These are phyloP conservation scores for Lepidocyrtinus sp. DNA, from an alignment of 2,888 invertebrate species.

Conservation along the genomic window DNA sequence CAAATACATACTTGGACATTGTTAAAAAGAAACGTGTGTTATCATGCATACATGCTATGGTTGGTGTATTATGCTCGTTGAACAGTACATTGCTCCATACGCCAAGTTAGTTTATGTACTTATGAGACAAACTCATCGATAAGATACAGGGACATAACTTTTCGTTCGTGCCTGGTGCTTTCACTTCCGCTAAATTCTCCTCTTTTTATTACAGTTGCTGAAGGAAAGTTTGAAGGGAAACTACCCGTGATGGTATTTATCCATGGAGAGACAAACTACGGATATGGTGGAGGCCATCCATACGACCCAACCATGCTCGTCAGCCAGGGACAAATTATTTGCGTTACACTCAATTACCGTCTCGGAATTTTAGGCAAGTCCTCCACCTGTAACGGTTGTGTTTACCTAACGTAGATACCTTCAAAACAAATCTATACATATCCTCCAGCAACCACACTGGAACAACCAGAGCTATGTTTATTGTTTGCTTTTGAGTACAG, in stretches of 20 bases:
- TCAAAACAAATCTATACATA: too few species aligned
- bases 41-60: too few species aligned
- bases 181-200: neutral
- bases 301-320: slow-evolving; percentile 96
- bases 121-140: neutral
- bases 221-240: slow-evolving; percentile 43
- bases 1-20: neutral
- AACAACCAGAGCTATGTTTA: too few species aligned
- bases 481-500: too few species aligned
- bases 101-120: neutral
- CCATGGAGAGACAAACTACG: slow-evolving; percentile 82
- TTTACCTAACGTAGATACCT: too few species aligned
- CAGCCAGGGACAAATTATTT: slow-evolving; percentile 90
- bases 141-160: neutral
- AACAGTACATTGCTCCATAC: neutral
- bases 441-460: too few species aligned
- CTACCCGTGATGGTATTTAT: slow-evolving; percentile 86
- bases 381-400: too few species aligned
- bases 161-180: neutral
- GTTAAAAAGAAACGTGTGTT: too few species aligned
- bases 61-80: neutral
- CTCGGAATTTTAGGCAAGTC: slow-evolving; percentile 57
- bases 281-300: slow-evolving; percentile 95
- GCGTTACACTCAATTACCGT: slow-evolving; percentile 93
- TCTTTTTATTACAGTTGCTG: slow-evolving; percentile 51